Evolutionary conservation across 2,113 vertebrate species (phyloP).

Genomic region (Bubo blakistoni): DNA sequence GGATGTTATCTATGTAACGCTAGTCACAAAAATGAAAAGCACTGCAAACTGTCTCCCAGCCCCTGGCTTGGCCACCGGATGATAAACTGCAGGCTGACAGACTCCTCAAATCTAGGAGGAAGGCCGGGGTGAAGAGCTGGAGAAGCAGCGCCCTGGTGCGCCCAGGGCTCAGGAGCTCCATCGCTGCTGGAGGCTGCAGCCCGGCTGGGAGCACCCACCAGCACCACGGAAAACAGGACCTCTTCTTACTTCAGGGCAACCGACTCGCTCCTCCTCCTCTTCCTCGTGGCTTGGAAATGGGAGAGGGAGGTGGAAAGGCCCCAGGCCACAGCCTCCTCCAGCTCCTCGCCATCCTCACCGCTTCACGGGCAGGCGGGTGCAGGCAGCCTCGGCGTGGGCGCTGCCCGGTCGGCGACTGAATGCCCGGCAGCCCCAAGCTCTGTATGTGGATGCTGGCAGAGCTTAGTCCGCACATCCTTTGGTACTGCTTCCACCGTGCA

Average conservation of each 20-base stretch:
- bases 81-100: neutral
- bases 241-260: neutral
- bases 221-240: neutral
- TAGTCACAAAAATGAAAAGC: neutral
- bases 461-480: too few relatives aligned
- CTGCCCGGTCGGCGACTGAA: fast-evolving
- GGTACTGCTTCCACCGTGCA: too few relatives aligned
- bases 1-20: fast-evolving
- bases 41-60: neutral
- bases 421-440: neutral
- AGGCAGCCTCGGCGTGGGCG: neutral
- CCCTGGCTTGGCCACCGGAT: neutral
- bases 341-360: neutral
- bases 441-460: too few relatives aligned
- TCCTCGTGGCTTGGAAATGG: fast-evolving
- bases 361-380: fast-evolving
- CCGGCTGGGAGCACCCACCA: neutral
- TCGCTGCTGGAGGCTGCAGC: neutral
- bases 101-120: neutral
- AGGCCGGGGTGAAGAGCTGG: neutral
- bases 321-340: neutral
- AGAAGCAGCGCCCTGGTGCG: neutral
- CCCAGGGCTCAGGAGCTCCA: neutral
- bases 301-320: neutral
- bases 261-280: neutral